phyloP scores from a whole-genome alignment of 2,113 vertebrate species.

The Halichoerus grypus region DNA sequence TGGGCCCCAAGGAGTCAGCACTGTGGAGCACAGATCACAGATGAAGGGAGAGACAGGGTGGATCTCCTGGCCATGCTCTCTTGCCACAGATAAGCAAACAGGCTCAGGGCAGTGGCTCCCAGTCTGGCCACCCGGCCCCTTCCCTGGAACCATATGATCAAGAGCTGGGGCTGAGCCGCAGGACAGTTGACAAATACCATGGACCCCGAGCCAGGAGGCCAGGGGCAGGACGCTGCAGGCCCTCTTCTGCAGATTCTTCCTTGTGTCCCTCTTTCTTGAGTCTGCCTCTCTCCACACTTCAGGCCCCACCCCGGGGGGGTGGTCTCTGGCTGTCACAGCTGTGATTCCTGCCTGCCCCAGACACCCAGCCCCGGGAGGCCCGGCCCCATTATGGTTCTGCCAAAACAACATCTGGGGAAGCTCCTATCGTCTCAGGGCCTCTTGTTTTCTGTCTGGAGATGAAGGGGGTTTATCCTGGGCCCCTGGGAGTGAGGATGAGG shows the following conservation, averaged over 20 bases:
- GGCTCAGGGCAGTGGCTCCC: background rate
- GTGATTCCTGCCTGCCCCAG: conserved; percentile 44
- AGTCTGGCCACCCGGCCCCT: background rate
- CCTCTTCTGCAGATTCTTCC: background rate
- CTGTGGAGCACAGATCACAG: background rate
- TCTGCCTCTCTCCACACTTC: background rate
- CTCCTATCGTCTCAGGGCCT: background rate
- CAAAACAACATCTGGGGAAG: conserved; percentile 64
- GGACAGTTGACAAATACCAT: background rate
- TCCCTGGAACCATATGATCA: background rate
- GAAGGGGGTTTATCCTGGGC: conserved; percentile 22
- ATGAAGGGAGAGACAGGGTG: background rate
- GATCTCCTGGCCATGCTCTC: background rate
- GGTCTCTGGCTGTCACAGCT: background rate
- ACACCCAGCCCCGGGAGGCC: conserved; percentile 45
- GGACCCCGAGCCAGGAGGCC: background rate
- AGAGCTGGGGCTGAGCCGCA: background rate
- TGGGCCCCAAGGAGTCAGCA: background rate
- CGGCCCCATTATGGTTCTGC: background rate
- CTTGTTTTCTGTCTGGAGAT: conserved; percentile 70
- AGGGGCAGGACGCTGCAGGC: too few relatives aligned
- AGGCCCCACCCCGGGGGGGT: background rate
- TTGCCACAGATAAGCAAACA: conserved; percentile 39
- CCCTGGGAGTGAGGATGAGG: conserved; percentile 35
- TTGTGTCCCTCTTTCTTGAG: background rate